Conservation (phyloP, 2,797 vertebrate species). For the Centroberyx gerrardi region DNA sequence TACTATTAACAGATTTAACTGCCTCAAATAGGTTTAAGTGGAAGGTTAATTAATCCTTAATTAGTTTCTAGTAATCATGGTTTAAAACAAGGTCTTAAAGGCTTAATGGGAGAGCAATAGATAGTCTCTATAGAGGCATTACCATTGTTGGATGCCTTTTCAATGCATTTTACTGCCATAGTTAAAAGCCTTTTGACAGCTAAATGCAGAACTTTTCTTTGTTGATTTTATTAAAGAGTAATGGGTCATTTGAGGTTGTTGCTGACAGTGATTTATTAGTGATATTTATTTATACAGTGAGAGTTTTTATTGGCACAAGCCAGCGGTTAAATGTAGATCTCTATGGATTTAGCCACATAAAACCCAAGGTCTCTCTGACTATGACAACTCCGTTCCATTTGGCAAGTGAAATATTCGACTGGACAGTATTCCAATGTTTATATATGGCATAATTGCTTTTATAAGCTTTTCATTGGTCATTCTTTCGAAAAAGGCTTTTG, state of each 20-base stretch:
- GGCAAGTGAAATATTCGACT: conserved; percentile 48
- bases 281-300: conserved; percentile 70
- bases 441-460: conserved; percentile 49
- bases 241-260: conserved; percentile 64
- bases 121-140: conserved; percentile 20
- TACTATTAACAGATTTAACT: conserved; percentile 38
- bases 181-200: conserved; percentile 52
- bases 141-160: conserved; percentile 36
- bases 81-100: conserved; percentile 37
- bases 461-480: conserved; percentile 41
- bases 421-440: conserved; percentile 55
- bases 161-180: conserved; percentile 49
- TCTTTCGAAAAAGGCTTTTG: conserved; percentile 48
- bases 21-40: conserved; percentile 44
- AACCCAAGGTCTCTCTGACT: conserved; percentile 53
- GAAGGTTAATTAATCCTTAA: conserved; percentile 50
- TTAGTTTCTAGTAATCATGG: conserved; percentile 49
- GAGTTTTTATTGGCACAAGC: conserved; percentile 71
- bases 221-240: conserved; percentile 62
- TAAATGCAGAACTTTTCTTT: conserved; percentile 40
- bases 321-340: conserved; percentile 56
- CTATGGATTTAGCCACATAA: conserved; percentile 58
- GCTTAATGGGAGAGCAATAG: conserved; percentile 27
- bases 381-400: conserved; percentile 63
- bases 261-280: conserved; percentile 67